These are phyloP conservation scores for Mirza zaza DNA, from an alignment of 2,113 vertebrate genomes.

Conservation along the genomic window DNA sequence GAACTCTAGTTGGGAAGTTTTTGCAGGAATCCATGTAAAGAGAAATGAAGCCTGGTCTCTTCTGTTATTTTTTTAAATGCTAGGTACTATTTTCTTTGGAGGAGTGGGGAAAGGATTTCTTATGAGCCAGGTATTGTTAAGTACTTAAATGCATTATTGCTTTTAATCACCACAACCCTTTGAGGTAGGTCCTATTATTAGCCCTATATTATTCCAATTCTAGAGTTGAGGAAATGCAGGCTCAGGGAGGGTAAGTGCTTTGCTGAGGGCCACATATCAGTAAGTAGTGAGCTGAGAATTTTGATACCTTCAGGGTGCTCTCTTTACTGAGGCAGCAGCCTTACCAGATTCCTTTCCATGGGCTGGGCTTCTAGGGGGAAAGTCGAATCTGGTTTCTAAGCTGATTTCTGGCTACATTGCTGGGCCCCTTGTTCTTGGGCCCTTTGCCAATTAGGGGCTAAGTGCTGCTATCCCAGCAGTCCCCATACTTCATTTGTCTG, in stretches of 20 bases:
- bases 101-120: not conserved
- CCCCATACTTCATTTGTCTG: slow-evolving; percentile 62
- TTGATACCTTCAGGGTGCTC: not conserved
- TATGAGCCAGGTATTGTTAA: slow-evolving; percentile 1
- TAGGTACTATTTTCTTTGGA: slow-evolving; percentile 43
- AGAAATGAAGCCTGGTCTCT: slow-evolving; percentile 9
- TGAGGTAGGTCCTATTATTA: slow-evolving; percentile 2
- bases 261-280: not conserved
- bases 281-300: slow-evolving; percentile 10
- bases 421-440: not conserved
- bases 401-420: slow-evolving; percentile 21
- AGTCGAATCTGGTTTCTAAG: slow-evolving; percentile 39
- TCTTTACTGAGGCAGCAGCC: not conserved
- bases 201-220: not conserved
- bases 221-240: slow-evolving; percentile 12
- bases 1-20: not conserved
- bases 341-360: not conserved
- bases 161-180: not conserved
- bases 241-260: not conserved
- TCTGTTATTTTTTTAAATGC: slow-evolving; percentile 43
- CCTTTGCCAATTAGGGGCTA: slow-evolving; percentile 52
- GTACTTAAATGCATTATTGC: slow-evolving; percentile 4
- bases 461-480: slow-evolving; percentile 48
- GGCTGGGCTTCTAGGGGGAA: not conserved
- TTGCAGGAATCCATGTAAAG: slow-evolving; percentile 37